These are phyloP conservation scores for Epicauta chinensis DNA, from an alignment of 1,140 invertebrate species.

Conservation along the genomic window DNA sequence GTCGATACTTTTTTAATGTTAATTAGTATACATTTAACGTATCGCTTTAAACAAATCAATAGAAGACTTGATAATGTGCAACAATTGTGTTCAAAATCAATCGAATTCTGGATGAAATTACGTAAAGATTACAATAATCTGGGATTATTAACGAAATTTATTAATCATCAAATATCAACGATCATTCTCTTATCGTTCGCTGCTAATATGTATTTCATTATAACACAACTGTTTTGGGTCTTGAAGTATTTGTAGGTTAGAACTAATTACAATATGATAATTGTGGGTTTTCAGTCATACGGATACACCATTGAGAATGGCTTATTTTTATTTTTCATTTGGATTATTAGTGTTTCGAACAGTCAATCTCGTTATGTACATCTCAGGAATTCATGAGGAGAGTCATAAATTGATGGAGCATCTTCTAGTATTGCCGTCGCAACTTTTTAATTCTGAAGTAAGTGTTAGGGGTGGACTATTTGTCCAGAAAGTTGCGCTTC, in stretches of 20 bases:
- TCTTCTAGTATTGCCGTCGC: not conserved
- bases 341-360: conserved; percentile 4
- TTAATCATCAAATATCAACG: conserved; percentile 1
- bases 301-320: not conserved
- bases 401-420: conserved; percentile 4
- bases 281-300: not conserved
- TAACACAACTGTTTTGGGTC: conserved; percentile 7
- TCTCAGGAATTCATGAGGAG: conserved; percentile 7
- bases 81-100: not conserved
- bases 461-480: not conserved
- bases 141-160: not conserved
- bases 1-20: conserved; percentile 4
- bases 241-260: conserved; percentile 4
- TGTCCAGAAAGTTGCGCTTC: too few relatives aligned
- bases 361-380: not conserved
- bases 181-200: conserved; percentile 3
- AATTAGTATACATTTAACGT: not conserved
- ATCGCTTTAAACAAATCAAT: not conserved
- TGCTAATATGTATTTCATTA: conserved; percentile 3
- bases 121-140: conserved; percentile 9
- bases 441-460: conserved; percentile 1
- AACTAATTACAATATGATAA: too few relatives aligned
- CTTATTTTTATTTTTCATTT: conserved; percentile 9
- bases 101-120: conserved; percentile 1
- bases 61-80: not conserved